These are phyloP conservation scores for Phymatocera aterrima DNA, from an alignment of 2,888 invertebrate species.

Conservation along the genomic window DNA sequence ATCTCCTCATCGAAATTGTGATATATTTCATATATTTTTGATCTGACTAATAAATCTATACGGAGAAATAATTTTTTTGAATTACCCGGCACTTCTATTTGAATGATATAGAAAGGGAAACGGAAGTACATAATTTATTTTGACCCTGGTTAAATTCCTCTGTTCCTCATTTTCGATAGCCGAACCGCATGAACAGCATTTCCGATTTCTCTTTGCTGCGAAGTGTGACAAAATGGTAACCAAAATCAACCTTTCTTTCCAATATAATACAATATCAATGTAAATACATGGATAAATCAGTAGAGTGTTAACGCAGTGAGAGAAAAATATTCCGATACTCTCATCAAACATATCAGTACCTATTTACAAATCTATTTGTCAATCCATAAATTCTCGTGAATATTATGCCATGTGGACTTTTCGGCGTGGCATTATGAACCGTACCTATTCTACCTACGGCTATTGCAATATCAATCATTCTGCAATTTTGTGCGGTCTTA, in stretches of 20 bases:
- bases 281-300: neutral
- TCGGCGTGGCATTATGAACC: neutral
- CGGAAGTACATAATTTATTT: slow-evolving; percentile 14
- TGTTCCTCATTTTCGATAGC: neutral
- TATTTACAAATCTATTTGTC: slow-evolving; percentile 49
- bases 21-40: too few relatives aligned
- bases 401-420: slow-evolving; percentile 35
- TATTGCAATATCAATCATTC: too few relatives aligned
- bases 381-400: neutral
- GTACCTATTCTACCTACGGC: too few relatives aligned
- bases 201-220: slow-evolving; percentile 60
- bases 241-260: slow-evolving; percentile 34
- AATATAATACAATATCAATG: neutral
- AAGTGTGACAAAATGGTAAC: slow-evolving; percentile 63
- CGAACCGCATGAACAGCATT: slow-evolving; percentile 37
- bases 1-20: too few relatives aligned
- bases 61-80: too few relatives aligned
- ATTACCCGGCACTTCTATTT: neutral
- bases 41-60: too few relatives aligned
- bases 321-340: neutral
- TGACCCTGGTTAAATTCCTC: slow-evolving; percentile 9
- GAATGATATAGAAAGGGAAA: neutral
- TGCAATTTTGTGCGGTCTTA: neutral
- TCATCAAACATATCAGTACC: neutral
- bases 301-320: neutral